Base-by-base conservation (phyloP, 2,113 vertebrate genomes). In the Pionites leucogaster region DNA sequence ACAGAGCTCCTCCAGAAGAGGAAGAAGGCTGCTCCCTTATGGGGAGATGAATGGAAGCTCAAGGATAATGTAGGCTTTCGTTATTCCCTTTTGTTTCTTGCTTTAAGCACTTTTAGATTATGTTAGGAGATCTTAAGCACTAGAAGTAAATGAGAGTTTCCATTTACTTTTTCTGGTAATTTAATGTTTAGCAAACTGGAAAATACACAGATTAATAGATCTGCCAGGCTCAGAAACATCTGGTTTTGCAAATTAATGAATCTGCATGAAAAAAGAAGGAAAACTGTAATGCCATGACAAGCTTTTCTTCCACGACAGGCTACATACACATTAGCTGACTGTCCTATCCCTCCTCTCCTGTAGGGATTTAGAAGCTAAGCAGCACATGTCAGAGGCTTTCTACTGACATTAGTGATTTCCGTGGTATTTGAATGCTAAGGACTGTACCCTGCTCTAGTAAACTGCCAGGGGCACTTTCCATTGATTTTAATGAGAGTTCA, bases 181-280 rank as follows among this genome's bases (percentile, higher is more conserved):
- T 96, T 97, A 95, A 89, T 68, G 86, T 95, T 93, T 95, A 86
- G 90, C 90, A 97, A 95, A 94, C 90, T 97, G 91, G 90, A 96
- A 97, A 97, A 95, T 95, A 97, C 33, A 91, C 59, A 92, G 89
- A 97, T 96, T 96, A 97, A 97, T 93, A 93, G 90, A 94, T 88
- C 79, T 94, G 89, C 55, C 70, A 91, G 53, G 35, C 67, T 93
- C 68, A 79, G 89, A 96, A 90, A 79, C 87, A 91, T 96, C 81
- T 94, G 75, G 86, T 70, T 95, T 86, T 84, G 59, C 67, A 93
- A 92, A 92, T 87, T 91, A 94, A 86, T 87, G 63, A 92, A 27
- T 44, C 41, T 78, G 44, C 28, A 59, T 25, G 27, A 82, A 86
- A 90, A 93, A 93, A 68, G 39, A 95, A 7, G n/a, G 64, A 83